Percentiles rank a stretch among this genome's conserved stretches.
These are phyloP conservation scores for Apostichopus japonicus DNA, from an alignment of 35 echinoderm and acorn worm species.

Conservation along the genomic window DNA sequence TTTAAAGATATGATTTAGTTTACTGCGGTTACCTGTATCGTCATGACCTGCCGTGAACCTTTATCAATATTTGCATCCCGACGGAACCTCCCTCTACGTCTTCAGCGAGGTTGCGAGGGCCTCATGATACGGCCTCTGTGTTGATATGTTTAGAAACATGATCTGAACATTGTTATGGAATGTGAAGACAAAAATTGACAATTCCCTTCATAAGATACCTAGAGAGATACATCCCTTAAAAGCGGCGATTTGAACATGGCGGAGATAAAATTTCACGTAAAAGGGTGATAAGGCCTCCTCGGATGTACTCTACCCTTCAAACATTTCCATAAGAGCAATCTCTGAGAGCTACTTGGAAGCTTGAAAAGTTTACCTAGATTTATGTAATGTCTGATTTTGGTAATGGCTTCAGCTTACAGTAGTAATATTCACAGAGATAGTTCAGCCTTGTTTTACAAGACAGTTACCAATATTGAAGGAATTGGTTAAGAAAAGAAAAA, in stretches of 20 bases:
- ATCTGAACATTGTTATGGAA: slow-evolving; percentile 35
- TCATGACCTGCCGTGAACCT: slow-evolving; percentile 43
- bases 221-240: slow-evolving; percentile 7
- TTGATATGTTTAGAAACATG: slow-evolving; percentile 49
- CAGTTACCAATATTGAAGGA: slow-evolving; percentile 1
- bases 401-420: slow-evolving; percentile 1
- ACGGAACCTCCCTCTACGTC: neutral
- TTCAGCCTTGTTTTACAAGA: slow-evolving; percentile 13
- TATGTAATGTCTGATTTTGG: neutral
- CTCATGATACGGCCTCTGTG: slow-evolving; percentile 31
- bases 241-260: slow-evolving; percentile 11
- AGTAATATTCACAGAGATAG: slow-evolving; percentile 13
- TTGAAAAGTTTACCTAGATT: neutral
- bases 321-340: slow-evolving; percentile 4
- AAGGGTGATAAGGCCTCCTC: slow-evolving; percentile 15
- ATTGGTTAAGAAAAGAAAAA: slow-evolving; percentile 1
- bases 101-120: neutral
- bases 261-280: slow-evolving; percentile 18
- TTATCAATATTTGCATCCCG: neutral
- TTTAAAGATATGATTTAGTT: neutral
- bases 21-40: neutral
- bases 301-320: neutral
- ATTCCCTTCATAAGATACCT: slow-evolving; percentile 10
- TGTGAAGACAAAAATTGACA: slow-evolving; percentile 31
- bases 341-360: neutral